These are phyloP conservation scores for Meriones unguiculatus DNA, from an alignment of 2,113 vertebrate species.

Conservation along the genomic window DNA sequence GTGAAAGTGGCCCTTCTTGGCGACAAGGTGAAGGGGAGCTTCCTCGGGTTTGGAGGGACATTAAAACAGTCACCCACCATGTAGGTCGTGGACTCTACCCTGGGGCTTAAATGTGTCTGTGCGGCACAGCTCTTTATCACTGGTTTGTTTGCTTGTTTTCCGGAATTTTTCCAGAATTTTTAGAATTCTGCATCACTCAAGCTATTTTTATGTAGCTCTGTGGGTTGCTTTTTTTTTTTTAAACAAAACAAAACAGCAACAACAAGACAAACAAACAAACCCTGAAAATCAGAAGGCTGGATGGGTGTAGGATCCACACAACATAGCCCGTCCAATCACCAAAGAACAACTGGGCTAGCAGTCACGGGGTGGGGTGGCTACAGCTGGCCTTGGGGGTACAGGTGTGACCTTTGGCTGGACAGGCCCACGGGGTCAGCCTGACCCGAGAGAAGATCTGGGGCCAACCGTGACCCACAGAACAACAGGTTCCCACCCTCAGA, in stretches of 20 bases:
- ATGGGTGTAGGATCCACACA: background rate
- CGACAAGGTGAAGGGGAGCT: background rate
- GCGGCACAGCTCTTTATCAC: background rate
- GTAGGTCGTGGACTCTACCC: background rate
- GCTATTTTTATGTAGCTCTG: slow-evolving; percentile 42
- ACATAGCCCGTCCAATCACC: background rate
- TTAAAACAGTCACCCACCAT: background rate
- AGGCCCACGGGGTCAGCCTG: background rate
- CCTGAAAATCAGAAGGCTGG: background rate
- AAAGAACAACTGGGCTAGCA: background rate
- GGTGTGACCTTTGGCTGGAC: background rate
- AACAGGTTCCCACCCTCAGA: background rate
- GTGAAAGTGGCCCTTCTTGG: background rate
- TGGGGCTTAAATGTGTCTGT: background rate
- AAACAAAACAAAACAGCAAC: background rate
- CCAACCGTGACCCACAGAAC: background rate
- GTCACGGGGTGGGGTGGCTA: background rate
- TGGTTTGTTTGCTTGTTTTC: slow-evolving; percentile 33
- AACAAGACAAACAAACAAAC: background rate
- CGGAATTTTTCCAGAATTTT: background rate
- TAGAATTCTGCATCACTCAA: background rate
- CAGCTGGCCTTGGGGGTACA: background rate
- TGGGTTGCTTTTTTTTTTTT: slow-evolving; percentile 46
- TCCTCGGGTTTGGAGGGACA: slow-evolving; percentile 12
- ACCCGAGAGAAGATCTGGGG: background rate